Conservation (phyloP, 2,113 vertebrate genomes). For the Blennius ocellaris region DNA sequence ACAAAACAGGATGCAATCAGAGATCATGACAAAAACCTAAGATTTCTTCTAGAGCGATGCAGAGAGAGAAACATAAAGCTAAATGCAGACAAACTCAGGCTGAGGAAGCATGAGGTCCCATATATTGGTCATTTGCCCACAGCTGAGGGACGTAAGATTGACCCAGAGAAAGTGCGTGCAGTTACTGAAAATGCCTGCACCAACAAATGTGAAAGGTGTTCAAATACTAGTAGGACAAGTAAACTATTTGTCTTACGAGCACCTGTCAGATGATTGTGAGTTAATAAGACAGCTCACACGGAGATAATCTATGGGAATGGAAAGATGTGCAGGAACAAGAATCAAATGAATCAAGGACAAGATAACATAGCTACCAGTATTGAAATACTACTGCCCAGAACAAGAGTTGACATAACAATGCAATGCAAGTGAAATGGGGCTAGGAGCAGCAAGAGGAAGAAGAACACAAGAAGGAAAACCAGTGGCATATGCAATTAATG, state of each 20-base stretch:
- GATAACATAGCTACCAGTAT: neutral
- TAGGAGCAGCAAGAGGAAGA: constrained; percentile 10
- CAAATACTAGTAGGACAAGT: constrained; percentile 21
- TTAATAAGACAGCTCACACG: constrained; percentile 5
- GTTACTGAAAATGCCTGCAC: neutral
- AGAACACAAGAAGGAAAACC: constrained; percentile 14
- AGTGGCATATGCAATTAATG: neutral
- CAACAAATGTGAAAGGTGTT: neutral
- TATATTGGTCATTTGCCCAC: constrained; percentile 19
- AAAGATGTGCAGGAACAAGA: neutral
- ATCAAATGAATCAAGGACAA: constrained; percentile 7
- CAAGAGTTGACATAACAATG: neutral
- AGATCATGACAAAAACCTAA: constrained; percentile 14
- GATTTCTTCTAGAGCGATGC: neutral
- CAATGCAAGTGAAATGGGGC: neutral
- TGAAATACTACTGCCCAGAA: constrained; percentile 8
- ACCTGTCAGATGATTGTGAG: constrained; percentile 24
- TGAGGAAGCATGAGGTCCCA: constrained; percentile 18
- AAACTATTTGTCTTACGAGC: constrained; percentile 5
- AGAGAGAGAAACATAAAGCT: constrained; percentile 24
- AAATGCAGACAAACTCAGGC: constrained; percentile 19
- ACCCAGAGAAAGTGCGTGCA: constrained; percentile 1
- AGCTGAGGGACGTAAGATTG: neutral
- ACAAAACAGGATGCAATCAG: constrained; percentile 1
- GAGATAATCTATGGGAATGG: constrained; percentile 13